These are phyloP conservation scores for Drosophila jambulina DNA, from an alignment of 1,140 invertebrate species.

Conservation along the genomic window DNA sequence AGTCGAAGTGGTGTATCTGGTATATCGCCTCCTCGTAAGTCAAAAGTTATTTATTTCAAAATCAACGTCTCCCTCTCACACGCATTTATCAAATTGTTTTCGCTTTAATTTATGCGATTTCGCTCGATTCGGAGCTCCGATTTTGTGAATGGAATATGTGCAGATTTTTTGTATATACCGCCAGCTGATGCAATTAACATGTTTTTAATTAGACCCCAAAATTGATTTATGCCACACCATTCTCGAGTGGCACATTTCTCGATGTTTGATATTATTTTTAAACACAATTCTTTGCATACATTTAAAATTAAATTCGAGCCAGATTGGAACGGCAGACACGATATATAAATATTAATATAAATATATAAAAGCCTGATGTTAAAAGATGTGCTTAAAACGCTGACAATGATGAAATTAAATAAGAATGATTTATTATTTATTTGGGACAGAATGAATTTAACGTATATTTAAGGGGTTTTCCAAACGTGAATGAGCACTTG, in stretches of 20 bases:
- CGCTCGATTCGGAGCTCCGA: constrained; percentile 10
- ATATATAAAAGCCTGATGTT: constrained; percentile 10
- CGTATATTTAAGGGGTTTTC: neutral
- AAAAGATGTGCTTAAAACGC: constrained; percentile 1
- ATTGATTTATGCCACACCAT: constrained; percentile 72
- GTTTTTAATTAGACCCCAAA: constrained; percentile 68
- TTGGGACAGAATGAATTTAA: neutral
- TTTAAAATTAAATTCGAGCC: constrained; percentile 49
- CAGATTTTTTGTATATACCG: constrained; percentile 22
- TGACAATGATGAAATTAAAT: no score
- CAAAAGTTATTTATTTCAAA: constrained; percentile 59
- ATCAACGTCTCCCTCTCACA: constrained; percentile 24
- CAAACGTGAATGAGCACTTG: no score
- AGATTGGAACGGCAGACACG: constrained; percentile 12
- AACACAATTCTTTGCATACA: constrained; percentile 25
- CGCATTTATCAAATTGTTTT: constrained; percentile 67
- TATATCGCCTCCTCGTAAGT: constrained; percentile 43
- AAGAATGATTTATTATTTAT: neutral
- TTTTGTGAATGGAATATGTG: constrained; percentile 67
- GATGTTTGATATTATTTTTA: constrained; percentile 55
- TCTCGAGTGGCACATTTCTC: constrained; percentile 53
- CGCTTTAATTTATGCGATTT: constrained; percentile 39
- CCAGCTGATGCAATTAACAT: constrained; percentile 62
- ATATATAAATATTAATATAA: neutral
- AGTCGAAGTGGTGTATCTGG: constrained; percentile 48